A percentile compares a stretch with the other conserved stretches of the same genome.
These are phyloP conservation scores for Schizopygopsis pylzovi DNA, from an alignment of 2,797 vertebrate genomes.

Conservation along the genomic window DNA sequence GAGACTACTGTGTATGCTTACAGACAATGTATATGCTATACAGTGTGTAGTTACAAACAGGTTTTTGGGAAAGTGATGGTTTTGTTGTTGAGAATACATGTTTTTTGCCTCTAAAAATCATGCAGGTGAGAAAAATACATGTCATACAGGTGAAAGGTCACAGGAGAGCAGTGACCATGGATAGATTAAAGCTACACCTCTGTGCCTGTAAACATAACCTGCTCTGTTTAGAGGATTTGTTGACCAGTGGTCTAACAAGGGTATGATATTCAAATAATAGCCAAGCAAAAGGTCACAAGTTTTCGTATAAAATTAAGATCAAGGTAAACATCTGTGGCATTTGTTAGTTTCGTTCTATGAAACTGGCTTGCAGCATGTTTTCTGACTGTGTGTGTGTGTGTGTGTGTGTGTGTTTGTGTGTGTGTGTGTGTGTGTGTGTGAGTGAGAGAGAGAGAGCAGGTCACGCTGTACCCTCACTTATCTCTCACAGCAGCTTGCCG, in stretches of 20 bases:
- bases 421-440: background rate
- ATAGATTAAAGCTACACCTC: background rate
- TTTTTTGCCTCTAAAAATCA: background rate
- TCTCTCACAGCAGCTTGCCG: constrained; percentile 46
- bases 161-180: too few relatives aligned
- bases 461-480: constrained; percentile 42
- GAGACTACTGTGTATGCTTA: background rate
- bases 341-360: background rate
- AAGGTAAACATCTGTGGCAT: background rate
- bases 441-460: background rate
- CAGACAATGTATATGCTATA: background rate
- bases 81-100: background rate
- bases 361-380: background rate
- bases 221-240: background rate
- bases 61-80: background rate
- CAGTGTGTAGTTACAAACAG: background rate
- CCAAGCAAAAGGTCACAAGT: background rate
- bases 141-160: background rate
- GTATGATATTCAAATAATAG: background rate
- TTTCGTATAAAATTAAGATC: background rate
- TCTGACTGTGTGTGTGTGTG: background rate
- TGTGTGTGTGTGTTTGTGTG: background rate
- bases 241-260: background rate
- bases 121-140: background rate
- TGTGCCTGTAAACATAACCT: background rate